phyloP scores from a whole-genome alignment of 2,797 vertebrate species.

The Siniperca undulata region DNA sequence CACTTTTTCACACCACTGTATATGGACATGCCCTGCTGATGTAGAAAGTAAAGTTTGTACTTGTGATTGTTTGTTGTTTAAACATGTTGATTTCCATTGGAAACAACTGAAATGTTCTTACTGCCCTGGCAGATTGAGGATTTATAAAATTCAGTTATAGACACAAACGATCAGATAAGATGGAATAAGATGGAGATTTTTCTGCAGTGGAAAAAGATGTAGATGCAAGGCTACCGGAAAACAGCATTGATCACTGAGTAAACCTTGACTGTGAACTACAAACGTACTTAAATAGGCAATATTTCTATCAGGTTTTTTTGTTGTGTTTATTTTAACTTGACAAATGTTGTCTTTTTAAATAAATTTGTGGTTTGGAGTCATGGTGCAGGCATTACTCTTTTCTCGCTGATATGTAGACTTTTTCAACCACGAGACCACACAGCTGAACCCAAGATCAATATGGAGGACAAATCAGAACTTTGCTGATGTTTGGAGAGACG shows the following conservation, averaged over 20 bases:
- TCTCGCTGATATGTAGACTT: not conserved
- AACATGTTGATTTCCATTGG: not conserved
- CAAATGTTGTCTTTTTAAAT: not conserved
- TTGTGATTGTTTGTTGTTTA: not conserved
- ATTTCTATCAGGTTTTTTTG: not conserved
- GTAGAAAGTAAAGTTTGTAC: not conserved
- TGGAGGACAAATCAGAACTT: conserved; percentile 7
- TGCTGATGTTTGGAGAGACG: conserved; percentile 16
- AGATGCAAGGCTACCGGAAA: not conserved
- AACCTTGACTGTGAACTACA: not conserved
- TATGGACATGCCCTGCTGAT: too few species aligned
- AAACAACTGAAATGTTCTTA: not conserved
- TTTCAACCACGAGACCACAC: not conserved
- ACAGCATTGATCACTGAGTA: not conserved
- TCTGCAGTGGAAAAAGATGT: not conserved
- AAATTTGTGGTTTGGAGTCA: conserved; percentile 2
- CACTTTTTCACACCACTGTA: too few species aligned
- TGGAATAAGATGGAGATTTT: not conserved
- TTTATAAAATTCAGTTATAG: not conserved
- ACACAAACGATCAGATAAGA: not conserved
- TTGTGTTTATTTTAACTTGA: not conserved
- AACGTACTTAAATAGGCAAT: not conserved
- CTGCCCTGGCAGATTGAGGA: not conserved
- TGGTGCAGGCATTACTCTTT: not conserved
- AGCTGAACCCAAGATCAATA: conserved; percentile 4